phyloP scores from a whole-genome alignment of 2,888 invertebrate genomes.

The Brachyptera risi region DNA sequence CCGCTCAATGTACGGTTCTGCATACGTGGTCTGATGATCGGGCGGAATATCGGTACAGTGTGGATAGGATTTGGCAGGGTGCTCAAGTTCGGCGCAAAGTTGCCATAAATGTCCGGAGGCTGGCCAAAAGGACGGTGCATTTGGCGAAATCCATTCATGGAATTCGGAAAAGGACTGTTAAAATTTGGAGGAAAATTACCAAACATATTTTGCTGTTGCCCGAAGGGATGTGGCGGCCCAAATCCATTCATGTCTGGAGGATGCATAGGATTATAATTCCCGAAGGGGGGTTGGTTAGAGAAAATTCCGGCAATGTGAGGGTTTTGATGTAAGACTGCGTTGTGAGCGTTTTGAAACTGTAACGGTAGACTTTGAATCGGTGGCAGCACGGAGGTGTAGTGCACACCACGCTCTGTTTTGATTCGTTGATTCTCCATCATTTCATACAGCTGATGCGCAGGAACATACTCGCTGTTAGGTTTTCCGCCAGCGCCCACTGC shows the following conservation, averaged over 20 bases:
- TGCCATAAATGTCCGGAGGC: neutral
- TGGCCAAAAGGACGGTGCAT: neutral
- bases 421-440: too few species aligned
- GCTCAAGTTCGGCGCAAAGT: neutral
- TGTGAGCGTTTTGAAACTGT: too few species aligned
- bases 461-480: neutral
- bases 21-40: neutral
- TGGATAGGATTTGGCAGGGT: too few species aligned
- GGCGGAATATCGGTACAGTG: neutral
- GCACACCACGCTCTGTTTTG: too few species aligned
- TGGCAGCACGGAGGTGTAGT: too few species aligned
- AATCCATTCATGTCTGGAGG: too few species aligned
- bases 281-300: neutral
- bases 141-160: neutral
- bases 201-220: neutral
- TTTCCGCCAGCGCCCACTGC: conserved; percentile 2
- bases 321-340: too few species aligned
- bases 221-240: neutral
- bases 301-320: too few species aligned
- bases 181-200: neutral
- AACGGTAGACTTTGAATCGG: neutral
- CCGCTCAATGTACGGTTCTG: conserved; percentile 1
- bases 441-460: neutral
- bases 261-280: neutral
- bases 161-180: neutral